Percentiles rank a stretch among this genome's conserved stretches.
Evolutionary conservation across 2,113 vertebrate species (phyloP).

Genomic region (Laticauda laticaudata): DNA sequence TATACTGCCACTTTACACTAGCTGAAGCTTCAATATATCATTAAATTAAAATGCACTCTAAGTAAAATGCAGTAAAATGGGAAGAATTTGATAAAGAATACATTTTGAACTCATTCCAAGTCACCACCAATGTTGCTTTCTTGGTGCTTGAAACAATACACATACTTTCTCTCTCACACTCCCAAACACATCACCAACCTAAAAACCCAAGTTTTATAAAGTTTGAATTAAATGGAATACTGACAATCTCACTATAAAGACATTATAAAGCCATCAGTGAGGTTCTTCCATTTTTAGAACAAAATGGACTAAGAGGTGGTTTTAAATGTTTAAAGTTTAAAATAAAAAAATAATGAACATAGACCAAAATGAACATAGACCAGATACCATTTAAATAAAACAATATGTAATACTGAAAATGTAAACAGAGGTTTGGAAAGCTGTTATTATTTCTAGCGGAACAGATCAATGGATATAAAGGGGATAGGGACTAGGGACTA

Average conservation of each 20-base stretch:
- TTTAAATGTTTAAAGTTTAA: background rate
- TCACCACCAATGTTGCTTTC: background rate
- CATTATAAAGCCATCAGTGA: background rate
- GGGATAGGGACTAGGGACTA: background rate
- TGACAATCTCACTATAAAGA: background rate
- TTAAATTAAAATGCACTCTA: background rate
- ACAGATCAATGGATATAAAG: background rate
- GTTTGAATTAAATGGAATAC: background rate
- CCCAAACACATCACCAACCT: background rate
- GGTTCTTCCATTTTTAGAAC: background rate
- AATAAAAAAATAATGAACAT: background rate
- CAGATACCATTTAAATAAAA: background rate
- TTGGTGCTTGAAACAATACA: background rate
- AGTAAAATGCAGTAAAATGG: background rate
- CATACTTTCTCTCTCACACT: background rate
- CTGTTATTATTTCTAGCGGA: background rate
- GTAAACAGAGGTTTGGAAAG: background rate
- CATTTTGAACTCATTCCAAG: background rate
- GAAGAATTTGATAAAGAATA: background rate
- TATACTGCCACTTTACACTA: background rate
- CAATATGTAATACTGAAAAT: background rate
- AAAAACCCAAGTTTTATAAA: background rate
- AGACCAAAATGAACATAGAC: background rate
- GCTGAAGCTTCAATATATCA: background rate
- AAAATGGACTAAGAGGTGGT: background rate